Evolutionary conservation across 30 jellyfish, hydroid and myxozoan species (phyloP), one percentile per base, ranked within the genome.

Genomic region (Aurelia aurita complex sp. Pacific): DNA sequence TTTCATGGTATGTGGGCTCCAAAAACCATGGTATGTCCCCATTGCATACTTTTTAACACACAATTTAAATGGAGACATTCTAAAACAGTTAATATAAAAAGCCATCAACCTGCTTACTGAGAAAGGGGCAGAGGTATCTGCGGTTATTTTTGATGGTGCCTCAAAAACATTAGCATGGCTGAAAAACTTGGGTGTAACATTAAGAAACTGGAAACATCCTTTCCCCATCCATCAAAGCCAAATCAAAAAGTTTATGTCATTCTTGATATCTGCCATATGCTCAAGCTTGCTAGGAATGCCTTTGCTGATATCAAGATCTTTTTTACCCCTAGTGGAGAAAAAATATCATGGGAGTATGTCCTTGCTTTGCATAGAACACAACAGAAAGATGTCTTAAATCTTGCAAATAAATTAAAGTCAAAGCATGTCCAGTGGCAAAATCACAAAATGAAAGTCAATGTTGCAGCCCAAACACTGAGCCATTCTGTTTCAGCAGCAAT

Each of bases 361-460:
- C 13, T 52, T 13, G 86, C 77, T 2, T 51, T 76, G n/a, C 42
- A 54, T 36, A 53, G 42, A 29, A 23, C 64, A n/a, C 67, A 79
- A 53, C 83, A 65, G 53, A 79, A 79, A 23, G 89, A 79, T 64
- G 35, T 63, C 1, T 51, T 62, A 17, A 82, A 60, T 60, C 17
- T 79, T 11, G 83, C 32, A 34, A 61, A 79, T 40, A 79, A 60
- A 42, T 29, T 77, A 51, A 75, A 66, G 33, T 81, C 85, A 11
- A 55, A 42, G 6, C 89, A 76, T 67, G 61, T 76, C 70, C 50
- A 76, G 55, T 86, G 95, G 89, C 85, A 64, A 35, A 86, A 76
- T 74, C 95, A 86, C 71, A 75, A 76, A 76, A 75, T 74, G 87
- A 86, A 75, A 69, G 95, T 76, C 17, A 86, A 73, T 50, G 74